Percentiles rank a stretch among this genome's conserved stretches.
These are phyloP conservation scores for Ornithoptera alexandrae DNA, from an alignment of 2,888 invertebrate genomes.

Conservation along the genomic window DNA sequence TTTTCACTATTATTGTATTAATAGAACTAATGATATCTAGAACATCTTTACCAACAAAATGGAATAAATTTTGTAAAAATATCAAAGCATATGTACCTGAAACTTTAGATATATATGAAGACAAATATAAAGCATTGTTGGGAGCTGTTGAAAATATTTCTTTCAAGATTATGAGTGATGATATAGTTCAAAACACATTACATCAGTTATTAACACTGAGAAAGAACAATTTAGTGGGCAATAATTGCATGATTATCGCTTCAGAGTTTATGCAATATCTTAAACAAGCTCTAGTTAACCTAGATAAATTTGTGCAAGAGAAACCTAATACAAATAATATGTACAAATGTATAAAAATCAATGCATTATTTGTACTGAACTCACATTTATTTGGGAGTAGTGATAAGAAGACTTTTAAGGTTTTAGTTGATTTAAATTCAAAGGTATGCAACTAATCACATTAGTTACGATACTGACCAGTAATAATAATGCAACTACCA, in stretches of 20 bases:
- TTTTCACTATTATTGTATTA: constrained; percentile 82
- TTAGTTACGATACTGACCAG: neutral
- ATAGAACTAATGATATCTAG: constrained; percentile 82
- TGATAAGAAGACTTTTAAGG: constrained; percentile 88
- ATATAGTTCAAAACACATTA: constrained; percentile 82
- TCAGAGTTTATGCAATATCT: constrained; percentile 85
- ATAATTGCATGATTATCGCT: constrained; percentile 62
- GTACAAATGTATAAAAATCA: constrained; percentile 83
- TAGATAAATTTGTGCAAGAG: constrained; percentile 78
- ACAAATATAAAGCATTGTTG: constrained; percentile 84
- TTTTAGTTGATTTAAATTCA: constrained; percentile 86
- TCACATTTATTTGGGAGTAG: constrained; percentile 86
- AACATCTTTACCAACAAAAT: constrained; percentile 77
- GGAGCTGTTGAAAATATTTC: constrained; percentile 86
- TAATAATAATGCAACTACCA: neutral
- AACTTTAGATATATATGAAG: constrained; percentile 79
- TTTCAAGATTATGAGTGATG: constrained; percentile 83
- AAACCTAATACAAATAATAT: constrained; percentile 75
- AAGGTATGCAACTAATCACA: constrained; percentile 74
- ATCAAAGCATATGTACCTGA: constrained; percentile 84
- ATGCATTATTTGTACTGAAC: constrained; percentile 84
- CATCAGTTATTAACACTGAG: constrained; percentile 65
- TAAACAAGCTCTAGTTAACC: constrained; percentile 79
- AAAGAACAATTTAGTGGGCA: constrained; percentile 65
- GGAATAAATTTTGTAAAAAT: constrained; percentile 88